phyloP scores from a whole-genome alignment of 2,888 invertebrate species.

The Gryllus longicercus region DNA sequence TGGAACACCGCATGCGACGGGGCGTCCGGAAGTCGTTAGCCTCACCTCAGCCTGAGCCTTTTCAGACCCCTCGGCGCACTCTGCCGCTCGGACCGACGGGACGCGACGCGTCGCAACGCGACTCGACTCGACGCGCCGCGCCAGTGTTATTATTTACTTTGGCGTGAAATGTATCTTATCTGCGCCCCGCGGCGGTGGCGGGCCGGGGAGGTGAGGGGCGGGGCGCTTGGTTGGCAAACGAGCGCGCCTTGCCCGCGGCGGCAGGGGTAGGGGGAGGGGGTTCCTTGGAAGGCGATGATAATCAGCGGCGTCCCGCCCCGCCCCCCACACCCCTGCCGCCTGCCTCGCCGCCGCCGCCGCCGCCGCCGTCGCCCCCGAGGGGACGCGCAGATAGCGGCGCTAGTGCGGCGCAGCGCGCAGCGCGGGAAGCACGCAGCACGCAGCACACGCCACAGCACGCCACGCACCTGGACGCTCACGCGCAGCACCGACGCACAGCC shows the following conservation, averaged over 20 bases:
- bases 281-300: background rate
- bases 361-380: background rate
- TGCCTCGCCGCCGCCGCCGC: background rate
- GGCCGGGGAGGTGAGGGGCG: background rate
- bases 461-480: too few relatives aligned
- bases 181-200: background rate
- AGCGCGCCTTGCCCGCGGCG: background rate
- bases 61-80: background rate
- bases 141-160: conserved; percentile 10
- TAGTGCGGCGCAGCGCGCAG: background rate
- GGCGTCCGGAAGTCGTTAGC: background rate
- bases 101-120: too few relatives aligned
- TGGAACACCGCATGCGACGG: background rate
- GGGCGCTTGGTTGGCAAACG: background rate
- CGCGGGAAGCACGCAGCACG: background rate
- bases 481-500: too few relatives aligned
- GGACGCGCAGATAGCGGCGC: background rate
- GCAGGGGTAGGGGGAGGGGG: background rate
- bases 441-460: too few relatives aligned
- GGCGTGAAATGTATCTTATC: conserved; percentile 8
- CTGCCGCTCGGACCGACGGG: background rate
- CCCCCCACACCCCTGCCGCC: background rate
- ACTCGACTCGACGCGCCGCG: background rate
- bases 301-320: background rate
- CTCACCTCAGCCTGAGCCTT: background rate